Evolutionary conservation across 2,888 invertebrate genomes (phyloP).

Genomic region (Ophraella communa): DNA sequence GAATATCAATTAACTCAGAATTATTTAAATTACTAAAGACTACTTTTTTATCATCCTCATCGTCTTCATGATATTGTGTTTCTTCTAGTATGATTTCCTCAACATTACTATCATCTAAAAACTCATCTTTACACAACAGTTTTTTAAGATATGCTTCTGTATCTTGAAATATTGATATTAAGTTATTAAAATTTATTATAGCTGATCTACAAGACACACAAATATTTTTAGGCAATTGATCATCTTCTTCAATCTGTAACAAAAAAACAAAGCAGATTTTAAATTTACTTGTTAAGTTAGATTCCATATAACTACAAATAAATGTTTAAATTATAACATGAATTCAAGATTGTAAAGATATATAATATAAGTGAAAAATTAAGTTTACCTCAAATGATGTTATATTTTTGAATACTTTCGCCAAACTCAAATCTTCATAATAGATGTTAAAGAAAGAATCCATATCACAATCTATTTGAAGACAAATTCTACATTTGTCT

Average conservation of each 20-base stretch:
- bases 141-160: conserved; percentile 25
- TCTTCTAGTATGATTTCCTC: conserved; percentile 8
- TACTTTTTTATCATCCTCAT: background rate
- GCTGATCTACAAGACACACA: conserved; percentile 25
- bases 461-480: conserved; percentile 13
- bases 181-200: conserved; percentile 29
- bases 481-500: conserved; percentile 19
- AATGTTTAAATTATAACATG: background rate
- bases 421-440: conserved; percentile 26
- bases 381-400: conserved; percentile 21
- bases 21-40: background rate
- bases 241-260: conserved; percentile 25
- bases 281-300: background rate
- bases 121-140: conserved; percentile 5
- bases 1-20: background rate
- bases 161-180: conserved; percentile 30
- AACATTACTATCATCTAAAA: conserved; percentile 3
- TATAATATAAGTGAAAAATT: background rate
- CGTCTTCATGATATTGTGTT: background rate
- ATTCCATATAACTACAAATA: too few species aligned
- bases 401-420: conserved; percentile 26
- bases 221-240: conserved; percentile 25
- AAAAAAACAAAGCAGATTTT: background rate
- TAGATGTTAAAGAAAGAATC: conserved; percentile 26
- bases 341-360: background rate